Evolutionary conservation across 2,113 vertebrate species (phyloP), one percentile per base, ranked within the genome.

Genomic region (Morone chrysops): DNA sequence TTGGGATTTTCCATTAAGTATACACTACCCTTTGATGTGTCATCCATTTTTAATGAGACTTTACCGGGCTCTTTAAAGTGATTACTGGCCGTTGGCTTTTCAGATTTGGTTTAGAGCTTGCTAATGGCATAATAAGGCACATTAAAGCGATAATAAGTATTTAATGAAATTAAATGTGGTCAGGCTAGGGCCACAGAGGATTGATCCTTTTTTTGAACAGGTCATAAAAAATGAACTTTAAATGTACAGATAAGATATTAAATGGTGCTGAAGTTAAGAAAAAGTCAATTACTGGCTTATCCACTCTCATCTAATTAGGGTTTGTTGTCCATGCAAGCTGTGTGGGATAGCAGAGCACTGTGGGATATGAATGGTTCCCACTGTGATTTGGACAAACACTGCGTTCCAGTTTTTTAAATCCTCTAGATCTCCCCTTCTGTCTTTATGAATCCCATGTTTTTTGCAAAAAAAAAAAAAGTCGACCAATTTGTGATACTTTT

Each of bases 111-210:
- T 91, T 85, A 83, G 65, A 84, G 82, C 68, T 83, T 20, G 81
- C 86, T 92, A 93, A 92, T 92, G 85, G 86, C 70, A 60, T 78
- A 90, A 91, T 89, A 89, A 92, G 89, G 81, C 90, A 92, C 91
- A 92, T 92, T 93, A 85, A 82, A 84, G 76, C 51, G 59, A 86
- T 92, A 91, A 90, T 94, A 91, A 90, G 84, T 85, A 83, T 93
- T 93, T 86, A 92, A 93, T 90, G 81, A 87, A 83, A 81, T 88
- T 76, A 86, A 92, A 86, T 84, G 82, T 84, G 82, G 60, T 72
- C 51, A 76, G 75, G 75, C 78, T 51, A 0, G 10, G 41, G 61
- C 78, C 60, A 65, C 48, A 8, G 82, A 80, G 72, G 82, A 81
- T 79, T 81, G 66, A 89, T 85, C 69, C 60, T 47, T 79, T 81